These are phyloP conservation scores for Heliconius himera DNA, from an alignment of 1,140 invertebrate genomes.

Conservation along the genomic window DNA sequence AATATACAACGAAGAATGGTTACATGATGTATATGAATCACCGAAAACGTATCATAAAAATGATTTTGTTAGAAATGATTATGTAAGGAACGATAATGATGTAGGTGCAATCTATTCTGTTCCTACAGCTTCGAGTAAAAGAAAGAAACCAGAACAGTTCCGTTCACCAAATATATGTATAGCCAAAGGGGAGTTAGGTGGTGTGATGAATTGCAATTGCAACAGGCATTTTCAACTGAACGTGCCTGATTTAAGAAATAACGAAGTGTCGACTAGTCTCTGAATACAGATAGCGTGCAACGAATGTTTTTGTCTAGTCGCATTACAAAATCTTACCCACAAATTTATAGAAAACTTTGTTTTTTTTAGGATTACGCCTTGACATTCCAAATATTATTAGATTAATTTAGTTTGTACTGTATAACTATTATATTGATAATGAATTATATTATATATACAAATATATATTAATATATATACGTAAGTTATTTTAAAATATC, in stretches of 20 bases:
- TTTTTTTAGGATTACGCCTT: slow-evolving; percentile 33
- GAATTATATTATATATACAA: neutral
- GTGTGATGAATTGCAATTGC: slow-evolving; percentile 66
- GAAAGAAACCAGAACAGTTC: slow-evolving; percentile 56
- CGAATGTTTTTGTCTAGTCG: slow-evolving; percentile 67
- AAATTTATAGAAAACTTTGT: slow-evolving; percentile 13
- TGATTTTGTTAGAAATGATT: slow-evolving; percentile 45
- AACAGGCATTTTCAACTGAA: slow-evolving; percentile 77
- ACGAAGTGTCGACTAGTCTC: slow-evolving; percentile 70
- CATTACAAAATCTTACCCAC: slow-evolving; percentile 22
- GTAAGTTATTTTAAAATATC: neutral
- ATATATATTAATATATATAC: no score
- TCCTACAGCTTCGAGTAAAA: slow-evolving; percentile 52
- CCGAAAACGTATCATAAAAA: slow-evolving; percentile 53
- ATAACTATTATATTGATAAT: neutral
- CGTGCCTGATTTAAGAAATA: slow-evolving; percentile 67
- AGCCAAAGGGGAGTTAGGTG: slow-evolving; percentile 65
- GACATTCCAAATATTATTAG: slow-evolving; percentile 32
- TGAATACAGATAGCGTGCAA: slow-evolving; percentile 55
- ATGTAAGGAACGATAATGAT: slow-evolving; percentile 42
- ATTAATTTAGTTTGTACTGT: neutral
- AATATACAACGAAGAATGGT: slow-evolving; percentile 59
- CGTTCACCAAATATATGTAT: slow-evolving; percentile 77
- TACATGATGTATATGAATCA: slow-evolving; percentile 52
- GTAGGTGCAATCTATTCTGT: slow-evolving; percentile 52